Evolutionary conservation across 2,113 vertebrate species (phyloP).

Genomic region (Xerus inauris): DNA sequence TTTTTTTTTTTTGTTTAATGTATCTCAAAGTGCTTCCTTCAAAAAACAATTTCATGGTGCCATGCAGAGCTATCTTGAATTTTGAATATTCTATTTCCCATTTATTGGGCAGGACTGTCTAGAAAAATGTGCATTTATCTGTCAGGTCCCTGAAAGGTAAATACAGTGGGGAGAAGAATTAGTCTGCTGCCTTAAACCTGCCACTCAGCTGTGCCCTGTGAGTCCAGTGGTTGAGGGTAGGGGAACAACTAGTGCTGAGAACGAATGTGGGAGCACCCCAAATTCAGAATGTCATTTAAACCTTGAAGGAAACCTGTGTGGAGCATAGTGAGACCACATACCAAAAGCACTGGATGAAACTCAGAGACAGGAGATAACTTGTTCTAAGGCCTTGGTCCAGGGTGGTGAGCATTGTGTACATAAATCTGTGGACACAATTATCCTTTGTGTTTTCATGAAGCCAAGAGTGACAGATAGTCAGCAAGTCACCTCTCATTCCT

Average conservation of each 20-base stretch:
- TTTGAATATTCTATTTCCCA: background rate
- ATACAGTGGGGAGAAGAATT: background rate
- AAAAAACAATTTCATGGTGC: background rate
- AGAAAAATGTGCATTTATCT: background rate
- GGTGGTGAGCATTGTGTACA: background rate
- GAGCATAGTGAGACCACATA: fast-evolving
- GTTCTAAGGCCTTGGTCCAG: background rate
- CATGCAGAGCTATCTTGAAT: background rate
- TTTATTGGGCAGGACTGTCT: background rate
- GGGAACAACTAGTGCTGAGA: background rate
- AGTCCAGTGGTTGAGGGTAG: background rate
- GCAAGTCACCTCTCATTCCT: background rate
- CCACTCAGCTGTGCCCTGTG: fast-evolving
- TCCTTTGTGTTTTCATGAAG: background rate
- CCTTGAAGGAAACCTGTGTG: background rate
- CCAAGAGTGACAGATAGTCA: background rate
- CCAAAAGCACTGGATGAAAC: background rate
- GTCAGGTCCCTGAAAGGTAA: background rate
- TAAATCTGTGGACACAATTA: background rate
- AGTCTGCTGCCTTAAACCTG: background rate
- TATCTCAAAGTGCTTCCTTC: background rate
- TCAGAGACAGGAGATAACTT: background rate
- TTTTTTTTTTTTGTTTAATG: background rate
- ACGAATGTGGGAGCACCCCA: no score
- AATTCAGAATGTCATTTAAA: background rate